These are phyloP conservation scores for Cryptotermes secundus DNA, from an alignment of 1,140 invertebrate genomes.

Conservation along the genomic window DNA sequence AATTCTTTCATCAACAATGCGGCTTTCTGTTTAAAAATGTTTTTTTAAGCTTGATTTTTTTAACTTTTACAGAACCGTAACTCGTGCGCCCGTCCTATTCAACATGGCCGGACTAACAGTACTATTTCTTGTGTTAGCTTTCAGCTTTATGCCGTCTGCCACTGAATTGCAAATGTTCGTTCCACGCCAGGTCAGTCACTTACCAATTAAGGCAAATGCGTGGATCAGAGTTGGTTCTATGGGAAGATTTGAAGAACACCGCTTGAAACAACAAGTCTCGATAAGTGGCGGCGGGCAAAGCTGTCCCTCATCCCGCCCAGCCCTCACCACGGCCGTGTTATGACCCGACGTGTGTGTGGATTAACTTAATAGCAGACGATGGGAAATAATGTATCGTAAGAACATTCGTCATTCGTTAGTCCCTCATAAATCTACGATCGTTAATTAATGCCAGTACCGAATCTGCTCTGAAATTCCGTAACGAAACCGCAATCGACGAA, in stretches of 20 bases:
- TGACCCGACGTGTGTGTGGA: neutral
- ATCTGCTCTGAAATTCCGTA: neutral
- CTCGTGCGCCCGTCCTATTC: neutral
- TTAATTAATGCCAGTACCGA: neutral
- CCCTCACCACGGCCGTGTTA: too few relatives aligned
- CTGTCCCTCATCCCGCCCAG: too few relatives aligned
- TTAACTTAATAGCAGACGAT: slow-evolving; percentile 13
- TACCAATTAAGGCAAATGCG: slow-evolving; percentile 15
- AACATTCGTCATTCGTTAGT: neutral
- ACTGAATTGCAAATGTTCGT: neutral
- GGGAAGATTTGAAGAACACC: neutral
- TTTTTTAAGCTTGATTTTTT: neutral
- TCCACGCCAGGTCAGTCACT: neutral
- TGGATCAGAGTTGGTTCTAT: neutral
- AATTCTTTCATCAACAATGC: slow-evolving; percentile 17
- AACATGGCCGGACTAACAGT: neutral
- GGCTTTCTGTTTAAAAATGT: neutral
- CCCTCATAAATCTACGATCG: neutral
- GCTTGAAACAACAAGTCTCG: neutral
- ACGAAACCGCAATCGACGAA: neutral
- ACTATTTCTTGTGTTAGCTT: neutral
- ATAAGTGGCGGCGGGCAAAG: neutral
- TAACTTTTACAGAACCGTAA: neutral
- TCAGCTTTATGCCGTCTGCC: neutral
- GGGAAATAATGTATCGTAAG: neutral